These are phyloP conservation scores for Metopolophium dirhodum DNA, from an alignment of 1,140 invertebrate genomes.

Conservation along the genomic window DNA sequence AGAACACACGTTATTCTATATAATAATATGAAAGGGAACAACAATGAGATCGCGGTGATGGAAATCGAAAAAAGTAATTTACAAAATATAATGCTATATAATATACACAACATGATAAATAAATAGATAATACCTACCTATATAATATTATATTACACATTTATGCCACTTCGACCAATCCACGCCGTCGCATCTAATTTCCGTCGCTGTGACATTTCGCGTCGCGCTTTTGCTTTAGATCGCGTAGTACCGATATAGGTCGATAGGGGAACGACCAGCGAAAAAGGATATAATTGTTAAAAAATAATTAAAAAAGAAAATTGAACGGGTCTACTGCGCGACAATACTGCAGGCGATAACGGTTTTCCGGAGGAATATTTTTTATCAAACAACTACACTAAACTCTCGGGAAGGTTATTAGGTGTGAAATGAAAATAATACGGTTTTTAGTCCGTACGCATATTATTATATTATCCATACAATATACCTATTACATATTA, in stretches of 20 bases:
- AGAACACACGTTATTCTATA: background rate
- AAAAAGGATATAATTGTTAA: background rate
- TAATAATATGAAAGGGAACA: background rate
- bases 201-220: background rate
- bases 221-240: background rate
- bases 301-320: background rate
- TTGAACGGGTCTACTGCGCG: background rate
- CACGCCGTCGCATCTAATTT: slow-evolving; percentile 6
- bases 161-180: background rate
- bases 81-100: slow-evolving; percentile 7
- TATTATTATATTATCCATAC: background rate
- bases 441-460: background rate
- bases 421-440: background rate
- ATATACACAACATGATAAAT: background rate
- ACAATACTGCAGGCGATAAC: background rate
- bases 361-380: background rate
- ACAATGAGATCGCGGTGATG: background rate
- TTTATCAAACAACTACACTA: background rate
- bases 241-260: background rate
- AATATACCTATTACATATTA: too few species aligned
- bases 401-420: background rate
- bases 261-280: background rate
- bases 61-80: slow-evolving; percentile 37
- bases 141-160: background rate
- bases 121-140: background rate